Base-by-base conservation (phyloP, 1,140 invertebrate species). In the Leptinotarsa lineolata region DNA sequence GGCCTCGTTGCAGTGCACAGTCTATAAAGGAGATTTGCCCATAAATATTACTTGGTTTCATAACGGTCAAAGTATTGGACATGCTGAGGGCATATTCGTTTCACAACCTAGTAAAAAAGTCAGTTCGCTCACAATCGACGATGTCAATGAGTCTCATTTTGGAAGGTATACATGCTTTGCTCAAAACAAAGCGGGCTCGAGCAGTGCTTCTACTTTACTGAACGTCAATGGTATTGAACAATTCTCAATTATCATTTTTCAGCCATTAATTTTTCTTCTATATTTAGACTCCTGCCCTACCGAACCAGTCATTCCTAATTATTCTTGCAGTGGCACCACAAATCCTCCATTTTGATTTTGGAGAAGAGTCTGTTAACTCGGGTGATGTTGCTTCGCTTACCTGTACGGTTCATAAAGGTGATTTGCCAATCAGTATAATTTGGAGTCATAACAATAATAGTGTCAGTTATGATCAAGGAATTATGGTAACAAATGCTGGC, bases 401-500 rank as follows among this genome's bases (percentile, higher is more conserved):
- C 30, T 90, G 92, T 77, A 83, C 88, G 16, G 86, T 93, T 2
- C 85, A 85, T 58, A 91, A 93, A 78, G 92, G 92, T 1, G 92
- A 92, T 81, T 82, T 88, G 59, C 91, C 91, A 1, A 82, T 92
- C 59, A 85, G 87, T 30, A 89, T 93, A 70, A 82, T 83, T 44
- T 92, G 91, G 91, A 81, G 58, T 79, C 77, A 82, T 39, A 83
- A 85, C 79, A 74, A 74, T 21, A 59, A 69, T 54, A 70, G 70
- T 21, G 87, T 90, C 77, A 87, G 87, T 77, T 85, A 89, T 65
- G 87, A 90, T 85, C 86, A 89, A 70, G 91, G 93, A 80, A 86
- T 97, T 82, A 87, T 87, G 81, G 88, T 95, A 79, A 86, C 88
- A 71, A 88, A 92, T 90, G 90, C 90, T 83, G 88, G 94, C 81